Conservation (phyloP, 1,140 invertebrate genomes). For the Matsumurasca onukii region DNA sequence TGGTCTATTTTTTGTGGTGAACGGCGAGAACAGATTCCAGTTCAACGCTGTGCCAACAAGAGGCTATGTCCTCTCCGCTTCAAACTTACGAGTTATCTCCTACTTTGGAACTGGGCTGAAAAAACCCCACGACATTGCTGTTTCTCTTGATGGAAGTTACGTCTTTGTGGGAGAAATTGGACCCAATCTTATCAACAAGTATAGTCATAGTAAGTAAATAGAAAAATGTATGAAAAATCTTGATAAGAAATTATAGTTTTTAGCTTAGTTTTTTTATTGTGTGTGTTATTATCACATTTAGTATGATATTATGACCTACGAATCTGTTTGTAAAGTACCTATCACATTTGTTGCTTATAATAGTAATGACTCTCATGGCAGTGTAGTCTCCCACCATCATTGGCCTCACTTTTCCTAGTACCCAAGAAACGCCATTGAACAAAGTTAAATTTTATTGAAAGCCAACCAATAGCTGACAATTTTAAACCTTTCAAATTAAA, state of each 20-base stretch:
- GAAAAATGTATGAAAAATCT: constrained; percentile 3
- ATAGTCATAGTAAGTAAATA: constrained; percentile 48
- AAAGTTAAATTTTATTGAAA: too few species aligned
- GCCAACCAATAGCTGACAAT: too few species aligned
- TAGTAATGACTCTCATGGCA: too few species aligned
- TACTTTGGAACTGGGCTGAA: constrained; percentile 62
- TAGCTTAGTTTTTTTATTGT: too few species aligned
- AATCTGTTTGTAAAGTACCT: too few species aligned
- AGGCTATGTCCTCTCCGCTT: constrained; percentile 67
- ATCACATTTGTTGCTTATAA: too few species aligned
- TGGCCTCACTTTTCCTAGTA: too few species aligned
- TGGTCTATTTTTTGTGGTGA: constrained; percentile 53
- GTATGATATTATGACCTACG: too few species aligned
- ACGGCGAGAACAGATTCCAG: constrained; percentile 47
- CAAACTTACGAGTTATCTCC: constrained; percentile 56
- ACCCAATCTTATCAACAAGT: constrained; percentile 63
- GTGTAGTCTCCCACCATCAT: too few species aligned
- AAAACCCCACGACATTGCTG: constrained; percentile 74
- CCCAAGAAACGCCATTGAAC: too few species aligned
- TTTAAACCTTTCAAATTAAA: too few species aligned
- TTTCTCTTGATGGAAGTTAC: constrained; percentile 62
- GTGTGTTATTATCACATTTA: too few species aligned
- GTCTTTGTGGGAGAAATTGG: constrained; percentile 76
- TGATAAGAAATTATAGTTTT: not conserved
- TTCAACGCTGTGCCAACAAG: constrained; percentile 48